These are phyloP conservation scores for Bucorvus abyssinicus DNA, from an alignment of 2,797 vertebrate species.

Conservation along the genomic window DNA sequence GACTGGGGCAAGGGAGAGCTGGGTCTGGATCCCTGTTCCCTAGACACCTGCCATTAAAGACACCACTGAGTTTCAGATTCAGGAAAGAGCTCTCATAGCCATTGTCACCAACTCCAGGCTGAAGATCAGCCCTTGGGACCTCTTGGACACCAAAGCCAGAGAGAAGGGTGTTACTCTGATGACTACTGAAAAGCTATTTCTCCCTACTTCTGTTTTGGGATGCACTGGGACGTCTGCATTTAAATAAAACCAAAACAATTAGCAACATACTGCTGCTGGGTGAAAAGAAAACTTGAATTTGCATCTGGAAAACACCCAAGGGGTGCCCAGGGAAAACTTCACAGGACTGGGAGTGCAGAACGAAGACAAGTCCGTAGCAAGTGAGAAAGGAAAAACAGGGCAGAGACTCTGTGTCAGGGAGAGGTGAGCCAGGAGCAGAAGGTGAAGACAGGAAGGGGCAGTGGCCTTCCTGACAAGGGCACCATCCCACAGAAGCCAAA, in stretches of 20 bases:
- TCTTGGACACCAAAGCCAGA: not conserved
- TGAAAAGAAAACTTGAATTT: not conserved
- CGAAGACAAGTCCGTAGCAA: not conserved
- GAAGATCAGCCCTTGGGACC: not conserved
- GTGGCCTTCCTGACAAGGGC: not conserved
- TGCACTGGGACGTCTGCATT: not conserved
- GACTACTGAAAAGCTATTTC: not conserved
- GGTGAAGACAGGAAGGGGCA: not conserved
- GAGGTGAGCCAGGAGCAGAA: not conserved
- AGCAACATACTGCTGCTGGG: not conserved
- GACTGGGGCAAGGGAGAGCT: not conserved
- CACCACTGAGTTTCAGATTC: not conserved
- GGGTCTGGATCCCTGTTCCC: not conserved
- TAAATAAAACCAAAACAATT: not conserved
- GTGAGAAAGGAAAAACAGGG: not conserved
- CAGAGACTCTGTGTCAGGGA: fast-evolving
- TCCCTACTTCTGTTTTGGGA: fast-evolving
- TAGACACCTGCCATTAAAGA: not conserved
- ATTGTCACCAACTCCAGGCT: not conserved
- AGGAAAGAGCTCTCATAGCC: not conserved
- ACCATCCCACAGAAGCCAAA: not conserved
- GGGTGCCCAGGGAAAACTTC: fast-evolving
- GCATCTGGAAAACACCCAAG: not conserved
- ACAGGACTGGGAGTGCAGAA: not conserved
- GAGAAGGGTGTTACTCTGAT: not conserved